Conservation (phyloP, 2,113 vertebrate species). For the Daphoenositta chrysoptera region DNA sequence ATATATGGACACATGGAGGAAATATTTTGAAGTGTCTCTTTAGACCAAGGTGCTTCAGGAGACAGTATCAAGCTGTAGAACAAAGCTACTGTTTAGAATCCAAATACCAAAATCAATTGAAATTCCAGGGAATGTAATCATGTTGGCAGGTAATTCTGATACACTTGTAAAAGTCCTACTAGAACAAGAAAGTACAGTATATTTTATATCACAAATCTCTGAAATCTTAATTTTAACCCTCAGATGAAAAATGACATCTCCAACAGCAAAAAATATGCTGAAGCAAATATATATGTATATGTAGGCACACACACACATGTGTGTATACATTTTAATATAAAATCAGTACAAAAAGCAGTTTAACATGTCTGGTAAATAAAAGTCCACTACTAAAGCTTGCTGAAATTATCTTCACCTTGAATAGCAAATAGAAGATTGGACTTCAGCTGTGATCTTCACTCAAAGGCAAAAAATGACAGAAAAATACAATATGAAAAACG, state of each 20-base stretch:
- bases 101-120: background rate
- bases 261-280: background rate
- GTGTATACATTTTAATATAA: background rate
- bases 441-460: background rate
- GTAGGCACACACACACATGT: accelerated
- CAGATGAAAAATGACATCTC: background rate
- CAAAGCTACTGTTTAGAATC: background rate
- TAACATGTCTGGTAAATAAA: background rate
- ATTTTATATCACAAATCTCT: background rate
- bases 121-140: background rate
- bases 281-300: background rate
- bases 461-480: background rate
- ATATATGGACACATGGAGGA: background rate
- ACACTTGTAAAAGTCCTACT: background rate
- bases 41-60: background rate
- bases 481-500: background rate
- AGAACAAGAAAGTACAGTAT: background rate
- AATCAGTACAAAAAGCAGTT: background rate
- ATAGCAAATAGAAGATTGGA: background rate
- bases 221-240: background rate
- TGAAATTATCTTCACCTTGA: background rate
- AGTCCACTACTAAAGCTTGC: background rate
- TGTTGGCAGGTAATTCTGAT: background rate
- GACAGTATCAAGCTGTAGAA: background rate
- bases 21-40: background rate